Base-by-base conservation (phyloP, 2,113 vertebrate species). In the Corapipo altera region DNA sequence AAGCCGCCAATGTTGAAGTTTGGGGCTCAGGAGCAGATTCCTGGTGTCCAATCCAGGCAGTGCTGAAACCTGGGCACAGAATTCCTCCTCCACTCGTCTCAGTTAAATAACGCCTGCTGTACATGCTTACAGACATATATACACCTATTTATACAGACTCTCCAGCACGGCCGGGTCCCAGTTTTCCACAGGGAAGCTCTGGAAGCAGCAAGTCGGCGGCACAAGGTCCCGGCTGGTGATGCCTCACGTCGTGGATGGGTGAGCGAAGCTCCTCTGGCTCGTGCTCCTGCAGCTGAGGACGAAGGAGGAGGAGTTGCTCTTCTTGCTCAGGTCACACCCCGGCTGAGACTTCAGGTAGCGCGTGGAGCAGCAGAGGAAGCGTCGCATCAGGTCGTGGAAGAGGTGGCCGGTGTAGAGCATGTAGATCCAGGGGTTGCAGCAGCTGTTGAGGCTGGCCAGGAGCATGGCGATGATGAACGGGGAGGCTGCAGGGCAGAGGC, bases 401-500 rank as follows among this genome's bases (percentile, higher is more conserved):
- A 99, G 98, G 94, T 99, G 99, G 33, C 99, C 99, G 0, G 98
- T 99, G 94, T 99, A 99, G 46, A 99, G 98, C 99, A 99, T 98
- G 98, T 99, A 99, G 98, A 99, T 99, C 99, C 99, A 99, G 35
- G 99, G 99, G 97, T 99, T 99, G 89, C 99, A 99, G 97, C 99
- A 99, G 97, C 99, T 99, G 98, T 99, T 99, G 86, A 99, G 98
- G 92, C 99, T 99, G 95, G 99, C 99, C 96, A 99, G 97, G 57
- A 99, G 97, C 98, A 99, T 99, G 96, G 98, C 98, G 2, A 99
- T 99, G 98, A 99, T 99, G 97, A 99, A 99, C 9, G 98, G 97
- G 1, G 98, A 97, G 59, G 98, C 99, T 99, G 97, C 30, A 43
- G 23, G 71, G 54, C 64, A 95, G 5, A n/a, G 71, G 51, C 41